Base-by-base conservation (phyloP, 2,888 invertebrate genomes). In the Hirtodrosophila duncani region DNA sequence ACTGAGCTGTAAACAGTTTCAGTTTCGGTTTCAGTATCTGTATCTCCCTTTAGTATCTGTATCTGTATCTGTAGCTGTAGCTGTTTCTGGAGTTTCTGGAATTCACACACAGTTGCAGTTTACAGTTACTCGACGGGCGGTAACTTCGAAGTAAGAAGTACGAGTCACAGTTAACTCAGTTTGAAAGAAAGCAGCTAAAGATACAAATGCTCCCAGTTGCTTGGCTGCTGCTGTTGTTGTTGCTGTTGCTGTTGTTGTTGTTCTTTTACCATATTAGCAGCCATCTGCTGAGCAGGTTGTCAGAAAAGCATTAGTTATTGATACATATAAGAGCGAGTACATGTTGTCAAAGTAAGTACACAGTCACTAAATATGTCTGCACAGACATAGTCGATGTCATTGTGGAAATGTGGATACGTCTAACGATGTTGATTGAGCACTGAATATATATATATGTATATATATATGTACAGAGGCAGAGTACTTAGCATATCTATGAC, bases 301-400 rank as follows among this genome's bases (percentile, higher is more conserved):
- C 57, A 57, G 41, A 48, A 42, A 44, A 67, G 39, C 71, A 67
- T 75, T 55, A 57, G 52, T 37, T 43, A 71, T 74, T 70, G 75
- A 79, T 66, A 71, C 34, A 16, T 23, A 36, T 33, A 53, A 36
- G 38, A 21, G 20, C 36, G 29, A n/a, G 51, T 24, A 8, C 17
- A 27, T 30, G 33, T 16, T 49, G 38, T 26, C 10, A 17, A 17
- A 18, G 38, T 39, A 50, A 8, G 17, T n/a, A 31, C 16, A 24
- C n/a, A 3, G 7, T n/a, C 21, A 26, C 53, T 21, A 36, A 44
- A 60, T 61, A 44, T 39, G 37, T 41, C 21, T 44, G 61, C 39
- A 11, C 61, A 44, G 38, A 43, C 44, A 23, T n/a, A 24, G 16
- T 42, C 42, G 31, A 30, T 27, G 13, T 42, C 42, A 27, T 29